Evolutionary conservation across 30 jellyfish, hydroid and myxozoan species (phyloP).

Genomic region (Turritopsis rubra): DNA sequence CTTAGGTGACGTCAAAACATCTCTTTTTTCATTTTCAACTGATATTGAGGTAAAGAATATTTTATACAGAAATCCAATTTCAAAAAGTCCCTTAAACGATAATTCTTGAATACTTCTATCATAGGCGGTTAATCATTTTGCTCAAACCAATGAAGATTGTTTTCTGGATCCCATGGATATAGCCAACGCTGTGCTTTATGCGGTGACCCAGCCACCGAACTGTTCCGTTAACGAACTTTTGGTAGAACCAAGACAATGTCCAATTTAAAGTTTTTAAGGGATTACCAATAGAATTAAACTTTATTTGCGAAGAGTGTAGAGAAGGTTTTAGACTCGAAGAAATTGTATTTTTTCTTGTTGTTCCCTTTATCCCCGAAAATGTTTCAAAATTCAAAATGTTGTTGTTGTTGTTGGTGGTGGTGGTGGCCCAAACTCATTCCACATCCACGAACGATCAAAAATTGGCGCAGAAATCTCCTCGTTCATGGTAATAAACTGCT

Average conservation of each 20-base stretch:
- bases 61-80: not conserved
- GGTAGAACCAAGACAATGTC: conserved; percentile 81
- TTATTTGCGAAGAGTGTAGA: not conserved
- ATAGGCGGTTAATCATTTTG: conserved; percentile 60
- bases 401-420: not conserved
- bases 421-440: too few relatives aligned
- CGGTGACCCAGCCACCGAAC: conserved; percentile 64
- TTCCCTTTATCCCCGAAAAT: not conserved
- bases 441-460: too few relatives aligned
- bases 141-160: conserved; percentile 43
- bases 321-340: not conserved
- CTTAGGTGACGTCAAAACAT: conserved; percentile 72
- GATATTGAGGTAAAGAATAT: conserved; percentile 47
- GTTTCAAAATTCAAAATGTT: not conserved
- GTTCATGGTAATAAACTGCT: too few relatives aligned
- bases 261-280: conserved; percentile 22
- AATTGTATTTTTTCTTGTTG: too few relatives aligned
- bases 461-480: too few relatives aligned
- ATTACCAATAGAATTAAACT: not conserved
- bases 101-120: not conserved
- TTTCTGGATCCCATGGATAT: conserved; percentile 65
- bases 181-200: conserved; percentile 73
- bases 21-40: conserved; percentile 46
- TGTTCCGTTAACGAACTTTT: conserved; percentile 73
- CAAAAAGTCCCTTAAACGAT: not conserved